Conservation (phyloP, 2,888 invertebrate species). For the Villa cingulata region DNA sequence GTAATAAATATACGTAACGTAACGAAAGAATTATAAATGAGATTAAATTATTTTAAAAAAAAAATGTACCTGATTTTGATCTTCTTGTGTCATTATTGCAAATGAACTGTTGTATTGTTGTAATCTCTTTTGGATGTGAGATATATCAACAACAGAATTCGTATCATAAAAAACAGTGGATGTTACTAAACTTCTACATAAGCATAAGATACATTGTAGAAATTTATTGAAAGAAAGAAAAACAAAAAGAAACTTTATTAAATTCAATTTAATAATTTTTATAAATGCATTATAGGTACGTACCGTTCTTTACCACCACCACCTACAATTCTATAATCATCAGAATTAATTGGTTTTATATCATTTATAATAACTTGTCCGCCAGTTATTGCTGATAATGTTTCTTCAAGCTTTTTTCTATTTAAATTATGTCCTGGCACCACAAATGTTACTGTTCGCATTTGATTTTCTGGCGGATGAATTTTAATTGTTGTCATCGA, state of each 20-base stretch:
- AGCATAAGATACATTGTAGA: too few relatives aligned
- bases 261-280: too few relatives aligned
- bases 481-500: constrained; percentile 61
- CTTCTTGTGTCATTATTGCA: constrained; percentile 28
- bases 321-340: constrained; percentile 41
- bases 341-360: constrained; percentile 50
- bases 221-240: background rate
- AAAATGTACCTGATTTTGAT: constrained; percentile 28
- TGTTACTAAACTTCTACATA: constrained; percentile 58
- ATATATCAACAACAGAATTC: constrained; percentile 54
- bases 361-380: constrained; percentile 63
- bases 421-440: constrained; percentile 66
- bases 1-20: too few relatives aligned
- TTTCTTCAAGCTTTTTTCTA: constrained; percentile 56
- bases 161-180: constrained; percentile 55
- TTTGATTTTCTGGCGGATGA: constrained; percentile 62
- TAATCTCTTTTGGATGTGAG: constrained; percentile 53
- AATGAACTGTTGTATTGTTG: constrained; percentile 35
- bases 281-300: too few relatives aligned
- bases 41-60: too few relatives aligned
- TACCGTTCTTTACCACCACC: constrained; percentile 45
- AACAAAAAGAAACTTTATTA: too few relatives aligned
- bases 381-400: constrained; percentile 63
- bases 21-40: too few relatives aligned
- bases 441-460: constrained; percentile 66